Base-by-base conservation (phyloP, 2,797 vertebrate genomes). In the Acomys russatus region DNA sequence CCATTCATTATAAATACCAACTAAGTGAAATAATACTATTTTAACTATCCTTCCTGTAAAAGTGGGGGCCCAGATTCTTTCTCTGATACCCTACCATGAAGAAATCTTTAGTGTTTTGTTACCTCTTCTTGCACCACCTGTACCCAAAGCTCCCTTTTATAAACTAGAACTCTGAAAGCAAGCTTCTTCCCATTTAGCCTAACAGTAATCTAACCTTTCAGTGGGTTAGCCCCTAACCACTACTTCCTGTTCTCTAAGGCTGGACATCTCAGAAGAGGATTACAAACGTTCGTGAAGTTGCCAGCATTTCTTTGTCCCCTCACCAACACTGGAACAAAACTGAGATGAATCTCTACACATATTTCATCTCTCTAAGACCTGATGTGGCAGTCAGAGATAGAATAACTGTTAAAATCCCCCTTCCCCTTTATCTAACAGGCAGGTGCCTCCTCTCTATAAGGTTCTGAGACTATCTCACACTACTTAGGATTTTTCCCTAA, bases 1-100 rank as follows among this genome's bases (percentile, higher is more conserved):
- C 64, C 92, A 76, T 93, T 97, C 96, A 97, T 96, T 93, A 97
- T 95, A 96, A 96, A 96, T 77, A 96, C 95, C 95, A 96, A 96
- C 82, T 85, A 87, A 93, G 93, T 93, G 97, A 96, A 96, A 95
- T 92, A 97, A 80, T 90, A 93, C 96, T 95, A 92, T 89, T 96
- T 95, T 49, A 84, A 88, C 49, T 86, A 79, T 68, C 38, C 78
- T 66, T 33, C 84, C 56, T 11, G 77, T 35, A 80, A 0, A 0
- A 61, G 33, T n/a, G 76, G 79, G 90, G 28, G 70, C 70, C 73
- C 77, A 79, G 76, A 77, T 49, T 93, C 83, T 88, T 73, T 25
- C 54, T 92, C 82, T 77, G 1, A 91, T 96, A 66, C 86, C 79
- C 73, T 61, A 89, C 80, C 22, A 88, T 49, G 66, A 92, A 91